These are phyloP conservation scores for Agapornis roseicollis DNA, from an alignment of 2,113 vertebrate species.

Conservation along the genomic window DNA sequence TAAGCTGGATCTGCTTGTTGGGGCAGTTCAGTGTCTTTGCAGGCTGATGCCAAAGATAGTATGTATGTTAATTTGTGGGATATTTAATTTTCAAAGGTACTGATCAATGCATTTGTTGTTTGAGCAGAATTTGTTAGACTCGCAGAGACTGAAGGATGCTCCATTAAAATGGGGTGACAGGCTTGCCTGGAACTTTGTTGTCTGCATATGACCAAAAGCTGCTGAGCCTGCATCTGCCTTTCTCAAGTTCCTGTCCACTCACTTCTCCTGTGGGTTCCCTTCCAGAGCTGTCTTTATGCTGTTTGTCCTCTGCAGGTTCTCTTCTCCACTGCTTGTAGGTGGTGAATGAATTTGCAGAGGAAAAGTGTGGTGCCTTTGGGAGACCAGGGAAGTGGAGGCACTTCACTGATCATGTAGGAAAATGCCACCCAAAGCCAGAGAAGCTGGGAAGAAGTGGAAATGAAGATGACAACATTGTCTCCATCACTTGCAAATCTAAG, in stretches of 20 bases:
- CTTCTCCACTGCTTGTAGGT: neutral
- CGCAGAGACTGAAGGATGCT: rapidly evolving
- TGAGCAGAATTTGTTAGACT: neutral
- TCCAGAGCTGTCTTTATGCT: neutral
- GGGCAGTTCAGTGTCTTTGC: neutral
- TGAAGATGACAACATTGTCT: neutral
- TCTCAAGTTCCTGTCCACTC: neutral
- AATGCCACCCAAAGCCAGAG: neutral
- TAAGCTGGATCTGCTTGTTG: constrained; percentile 20
- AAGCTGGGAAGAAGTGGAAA: neutral
- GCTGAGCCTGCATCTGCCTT: neutral
- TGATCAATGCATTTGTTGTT: rapidly evolving
- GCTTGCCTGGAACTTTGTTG: neutral
- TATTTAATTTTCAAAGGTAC: neutral
- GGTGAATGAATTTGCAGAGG: neutral
- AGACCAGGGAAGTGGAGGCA: neutral
- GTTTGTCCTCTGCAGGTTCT: neutral
- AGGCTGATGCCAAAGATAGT: neutral
- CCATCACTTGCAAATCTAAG: neutral
- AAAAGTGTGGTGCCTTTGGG: neutral
- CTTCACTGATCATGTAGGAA: neutral
- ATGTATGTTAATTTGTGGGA: neutral
- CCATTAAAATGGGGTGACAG: neutral
- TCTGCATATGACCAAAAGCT: neutral
- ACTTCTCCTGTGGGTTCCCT: neutral